Evolutionary conservation across 2,113 vertebrate species (phyloP).

Genomic region (Ranitomeya imitator): DNA sequence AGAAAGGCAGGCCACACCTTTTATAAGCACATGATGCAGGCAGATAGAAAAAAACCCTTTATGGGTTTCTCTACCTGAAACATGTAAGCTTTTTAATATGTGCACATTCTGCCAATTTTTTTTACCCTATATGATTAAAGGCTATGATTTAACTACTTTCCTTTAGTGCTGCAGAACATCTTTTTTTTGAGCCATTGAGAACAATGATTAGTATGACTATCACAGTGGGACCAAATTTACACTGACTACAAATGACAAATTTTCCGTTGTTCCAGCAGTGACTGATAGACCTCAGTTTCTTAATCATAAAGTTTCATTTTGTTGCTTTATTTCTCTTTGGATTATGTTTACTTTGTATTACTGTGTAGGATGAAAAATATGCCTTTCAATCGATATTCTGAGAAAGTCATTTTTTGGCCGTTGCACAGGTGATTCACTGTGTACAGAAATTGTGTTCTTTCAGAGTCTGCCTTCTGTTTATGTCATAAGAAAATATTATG

Average conservation of each 20-base stretch:
- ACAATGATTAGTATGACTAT: neutral
- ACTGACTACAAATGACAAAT: neutral
- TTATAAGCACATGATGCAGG: no score
- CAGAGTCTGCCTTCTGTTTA: neutral
- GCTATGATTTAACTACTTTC: no score
- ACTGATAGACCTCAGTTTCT: neutral
- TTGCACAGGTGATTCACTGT: neutral
- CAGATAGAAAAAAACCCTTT: no score
- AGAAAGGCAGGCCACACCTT: no score
- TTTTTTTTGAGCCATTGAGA: no score
- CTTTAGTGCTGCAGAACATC: no score
- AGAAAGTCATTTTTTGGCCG: conserved; percentile 14
- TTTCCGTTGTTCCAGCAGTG: neutral
- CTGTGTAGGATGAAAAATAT: conserved; percentile 7
- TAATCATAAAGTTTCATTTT: neutral
- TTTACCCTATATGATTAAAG: no score
- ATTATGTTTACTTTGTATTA: neutral
- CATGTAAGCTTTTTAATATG: no score
- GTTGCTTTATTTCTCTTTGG: neutral
- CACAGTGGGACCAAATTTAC: neutral
- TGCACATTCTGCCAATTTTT: no score
- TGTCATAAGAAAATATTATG: conserved; percentile 3
- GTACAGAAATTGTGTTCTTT: neutral
- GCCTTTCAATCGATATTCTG: conserved; percentile 19
- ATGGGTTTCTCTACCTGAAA: no score